Percentiles rank a stretch among this genome's conserved stretches.
These are phyloP conservation scores for Prunella strophiata DNA, from an alignment of 2,797 vertebrate species.

Conservation along the genomic window DNA sequence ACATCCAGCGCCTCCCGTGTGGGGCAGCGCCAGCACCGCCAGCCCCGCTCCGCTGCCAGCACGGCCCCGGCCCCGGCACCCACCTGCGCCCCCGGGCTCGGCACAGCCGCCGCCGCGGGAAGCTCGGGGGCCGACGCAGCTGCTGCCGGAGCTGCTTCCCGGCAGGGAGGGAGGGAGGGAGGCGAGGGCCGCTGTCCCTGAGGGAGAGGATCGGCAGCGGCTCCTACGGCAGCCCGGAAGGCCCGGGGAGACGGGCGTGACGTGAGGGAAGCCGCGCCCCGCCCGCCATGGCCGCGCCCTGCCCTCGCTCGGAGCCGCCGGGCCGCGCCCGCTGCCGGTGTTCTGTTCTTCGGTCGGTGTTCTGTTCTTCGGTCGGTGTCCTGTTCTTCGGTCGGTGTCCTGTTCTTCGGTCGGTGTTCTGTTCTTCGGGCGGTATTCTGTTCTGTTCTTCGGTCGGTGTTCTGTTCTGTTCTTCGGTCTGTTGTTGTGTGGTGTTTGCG, in stretches of 20 bases:
- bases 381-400: no score
- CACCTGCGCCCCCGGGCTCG: conserved; percentile 9
- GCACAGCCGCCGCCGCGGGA: background rate
- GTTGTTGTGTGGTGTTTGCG: fast-evolving
- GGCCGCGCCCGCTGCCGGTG: fast-evolving
- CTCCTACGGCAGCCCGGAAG: background rate
- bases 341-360: no score
- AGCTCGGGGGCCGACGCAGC: background rate
- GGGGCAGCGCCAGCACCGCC: background rate
- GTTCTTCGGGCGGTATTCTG: no score
- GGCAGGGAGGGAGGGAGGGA: background rate
- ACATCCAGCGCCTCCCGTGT: background rate
- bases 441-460: no score
- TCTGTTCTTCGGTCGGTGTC: no score
- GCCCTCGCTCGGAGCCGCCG: fast-evolving
- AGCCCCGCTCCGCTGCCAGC: background rate
- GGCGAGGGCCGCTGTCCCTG: background rate
- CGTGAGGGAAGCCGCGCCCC: background rate
- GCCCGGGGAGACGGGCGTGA: fast-evolving
- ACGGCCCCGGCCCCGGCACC: background rate
- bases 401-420: no score
- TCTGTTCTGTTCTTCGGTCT: fast-evolving
- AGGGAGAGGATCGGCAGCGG: background rate
- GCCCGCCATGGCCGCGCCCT: background rate
- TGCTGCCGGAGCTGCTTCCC: background rate